Conservation (phyloP, 2,888 invertebrate species). For the Clunio marinus region DNA sequence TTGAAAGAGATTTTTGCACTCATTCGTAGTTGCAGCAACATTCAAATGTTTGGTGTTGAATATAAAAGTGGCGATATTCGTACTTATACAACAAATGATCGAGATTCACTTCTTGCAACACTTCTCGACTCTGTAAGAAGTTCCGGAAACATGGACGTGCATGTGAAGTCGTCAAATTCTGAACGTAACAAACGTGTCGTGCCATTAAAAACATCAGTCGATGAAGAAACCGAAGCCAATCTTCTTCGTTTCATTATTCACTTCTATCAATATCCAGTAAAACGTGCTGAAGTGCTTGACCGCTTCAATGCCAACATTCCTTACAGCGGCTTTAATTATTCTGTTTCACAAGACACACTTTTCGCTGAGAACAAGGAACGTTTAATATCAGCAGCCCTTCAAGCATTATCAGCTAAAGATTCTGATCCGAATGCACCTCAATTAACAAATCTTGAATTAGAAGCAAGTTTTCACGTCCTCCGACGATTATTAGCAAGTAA, state of each 20-base stretch:
- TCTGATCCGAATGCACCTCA: constrained; percentile 57
- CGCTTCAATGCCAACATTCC: constrained; percentile 97
- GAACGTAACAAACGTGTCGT: constrained; percentile 83
- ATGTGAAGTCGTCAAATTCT: constrained; percentile 81
- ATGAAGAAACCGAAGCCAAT: constrained; percentile 93
- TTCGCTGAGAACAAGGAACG: constrained; percentile 99
- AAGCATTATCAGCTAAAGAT: constrained; percentile 72
- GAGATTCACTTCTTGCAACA: constrained; percentile 93
- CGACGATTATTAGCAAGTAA: constrained; percentile 92
- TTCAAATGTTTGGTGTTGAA: constrained; percentile 90
- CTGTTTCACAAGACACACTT: constrained; percentile 91
- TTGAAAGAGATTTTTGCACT: constrained; percentile 84
- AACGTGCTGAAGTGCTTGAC: constrained; percentile 74
- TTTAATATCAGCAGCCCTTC: constrained; percentile 85
- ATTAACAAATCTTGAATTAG: constrained; percentile 68
- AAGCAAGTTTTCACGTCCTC: constrained; percentile 93
- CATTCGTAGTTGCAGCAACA: constrained; percentile 82
- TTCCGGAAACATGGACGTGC: constrained; percentile 94
- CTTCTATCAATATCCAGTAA: constrained; percentile 54
- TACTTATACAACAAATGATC: constrained; percentile 86
- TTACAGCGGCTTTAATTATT: constrained; percentile 94
- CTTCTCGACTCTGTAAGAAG: constrained; percentile 94
- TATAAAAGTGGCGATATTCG: constrained; percentile 87
- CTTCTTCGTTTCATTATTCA: constrained; percentile 61
- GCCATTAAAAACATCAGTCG: constrained; percentile 83